phyloP scores from a whole-genome alignment of 2,113 vertebrate species.

The Hyperopisus bebe region DNA sequence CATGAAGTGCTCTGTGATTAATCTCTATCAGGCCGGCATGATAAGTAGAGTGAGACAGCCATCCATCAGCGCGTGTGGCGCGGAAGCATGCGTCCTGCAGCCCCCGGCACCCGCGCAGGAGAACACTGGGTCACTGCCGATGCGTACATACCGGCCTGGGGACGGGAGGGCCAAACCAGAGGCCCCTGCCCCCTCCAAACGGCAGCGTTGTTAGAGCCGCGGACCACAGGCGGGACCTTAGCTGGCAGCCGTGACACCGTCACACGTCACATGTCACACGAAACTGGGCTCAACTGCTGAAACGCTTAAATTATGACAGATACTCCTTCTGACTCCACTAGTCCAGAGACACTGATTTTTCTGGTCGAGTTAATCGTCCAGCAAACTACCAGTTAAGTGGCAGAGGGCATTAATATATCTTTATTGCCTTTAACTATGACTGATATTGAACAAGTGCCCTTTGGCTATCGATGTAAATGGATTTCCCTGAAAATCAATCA shows the following conservation, averaged over 20 bases:
- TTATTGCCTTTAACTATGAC: slow-evolving; percentile 27
- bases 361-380: slow-evolving; percentile 69
- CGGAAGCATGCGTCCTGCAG: not conserved
- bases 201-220: not conserved
- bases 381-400: not conserved
- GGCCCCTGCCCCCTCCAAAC: not conserved
- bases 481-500: slow-evolving; percentile 34
- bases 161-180: not conserved
- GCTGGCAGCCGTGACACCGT: not conserved
- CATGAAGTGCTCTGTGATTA: not conserved
- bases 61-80: slow-evolving; percentile 6
- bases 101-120: not conserved
- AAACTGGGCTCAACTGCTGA: not conserved
- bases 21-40: not conserved
- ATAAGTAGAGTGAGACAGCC: slow-evolving; percentile 18
- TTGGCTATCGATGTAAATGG: slow-evolving; percentile 30
- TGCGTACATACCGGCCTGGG: not conserved
- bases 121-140: not conserved
- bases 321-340: not conserved
- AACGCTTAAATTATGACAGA: not conserved
- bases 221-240: not conserved
- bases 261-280: too few species aligned
- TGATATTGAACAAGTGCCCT: slow-evolving; percentile 30
- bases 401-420: slow-evolving; percentile 20
- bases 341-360: slow-evolving; percentile 59